phyloP scores from a whole-genome alignment of 2,888 invertebrate species.

The Drosophila ochracea region DNA sequence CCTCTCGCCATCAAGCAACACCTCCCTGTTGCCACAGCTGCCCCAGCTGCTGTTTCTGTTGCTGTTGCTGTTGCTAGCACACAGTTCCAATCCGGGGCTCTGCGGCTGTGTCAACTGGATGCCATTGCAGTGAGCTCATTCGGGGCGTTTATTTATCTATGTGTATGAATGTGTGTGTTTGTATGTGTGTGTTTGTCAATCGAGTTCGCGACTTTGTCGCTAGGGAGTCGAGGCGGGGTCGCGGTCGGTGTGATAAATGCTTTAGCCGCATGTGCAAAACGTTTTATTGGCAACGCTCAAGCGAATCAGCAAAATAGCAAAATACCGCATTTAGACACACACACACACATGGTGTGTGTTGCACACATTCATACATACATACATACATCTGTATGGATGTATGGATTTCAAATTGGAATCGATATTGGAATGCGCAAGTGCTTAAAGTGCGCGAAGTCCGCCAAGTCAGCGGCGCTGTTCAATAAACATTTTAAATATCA shows the following conservation, averaged over 20 bases:
- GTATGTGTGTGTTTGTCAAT: slow-evolving; percentile 59
- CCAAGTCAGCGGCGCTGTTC: slow-evolving; percentile 26
- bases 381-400: slow-evolving; percentile 15
- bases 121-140: slow-evolving; percentile 80
- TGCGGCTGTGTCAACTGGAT: slow-evolving; percentile 74
- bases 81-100: slow-evolving; percentile 43
- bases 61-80: slow-evolving; percentile 19
- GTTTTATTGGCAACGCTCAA: slow-evolving; percentile 68
- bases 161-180: slow-evolving; percentile 14
- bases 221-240: slow-evolving; percentile 26
- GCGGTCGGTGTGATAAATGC: slow-evolving; percentile 51
- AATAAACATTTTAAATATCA: slow-evolving; percentile 61
- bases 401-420: slow-evolving; percentile 49
- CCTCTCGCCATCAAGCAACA: neutral
- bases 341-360: slow-evolving; percentile 3
- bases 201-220: slow-evolving; percentile 69
- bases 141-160: slow-evolving; percentile 49
- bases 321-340: slow-evolving; percentile 20
- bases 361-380: neutral
- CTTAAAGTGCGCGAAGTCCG: slow-evolving; percentile 8
- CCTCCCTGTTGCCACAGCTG: slow-evolving; percentile 13
- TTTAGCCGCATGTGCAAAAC: slow-evolving; percentile 65
- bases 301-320: slow-evolving; percentile 60
- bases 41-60: slow-evolving; percentile 1
- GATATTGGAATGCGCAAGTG: slow-evolving; percentile 45